Conservation (phyloP, 2,888 invertebrate species). For the Sicus ferrugineus region DNA sequence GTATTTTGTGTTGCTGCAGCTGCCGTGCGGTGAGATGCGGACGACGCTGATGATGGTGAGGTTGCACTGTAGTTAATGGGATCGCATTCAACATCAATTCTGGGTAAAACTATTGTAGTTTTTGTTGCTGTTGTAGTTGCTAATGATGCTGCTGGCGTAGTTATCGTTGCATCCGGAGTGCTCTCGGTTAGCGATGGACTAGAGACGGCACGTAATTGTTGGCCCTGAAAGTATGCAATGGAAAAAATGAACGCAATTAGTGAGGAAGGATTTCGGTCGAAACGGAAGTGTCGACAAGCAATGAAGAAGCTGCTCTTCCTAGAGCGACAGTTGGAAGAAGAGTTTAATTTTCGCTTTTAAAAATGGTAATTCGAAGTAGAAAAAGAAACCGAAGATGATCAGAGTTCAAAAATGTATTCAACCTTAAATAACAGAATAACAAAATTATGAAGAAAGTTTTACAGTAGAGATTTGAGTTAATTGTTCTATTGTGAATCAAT, state of each 20-base stretch:
- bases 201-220: constrained; percentile 63
- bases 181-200: constrained; percentile 62
- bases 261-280: background rate
- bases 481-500: too few species aligned
- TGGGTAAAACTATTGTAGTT: constrained; percentile 19
- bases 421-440: background rate
- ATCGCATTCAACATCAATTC: constrained; percentile 27
- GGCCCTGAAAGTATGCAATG: constrained; percentile 51
- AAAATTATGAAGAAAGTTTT: background rate
- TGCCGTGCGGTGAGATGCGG: constrained; percentile 32
- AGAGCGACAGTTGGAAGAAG: too few species aligned
- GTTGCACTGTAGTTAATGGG: background rate
- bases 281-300: background rate
- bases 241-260: constrained; percentile 25
- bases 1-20: constrained; percentile 42
- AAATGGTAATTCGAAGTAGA: background rate
- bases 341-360: too few species aligned
- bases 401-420: background rate
- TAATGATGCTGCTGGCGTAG: constrained; percentile 24
- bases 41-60: too few species aligned
- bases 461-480: too few species aligned
- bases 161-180: constrained; percentile 43
- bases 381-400: background rate
- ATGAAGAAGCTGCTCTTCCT: background rate
- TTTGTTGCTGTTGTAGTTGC: constrained; percentile 34